Conservation (phyloP, 2,113 vertebrate genomes). For the Cephalophus harveyi region DNA sequence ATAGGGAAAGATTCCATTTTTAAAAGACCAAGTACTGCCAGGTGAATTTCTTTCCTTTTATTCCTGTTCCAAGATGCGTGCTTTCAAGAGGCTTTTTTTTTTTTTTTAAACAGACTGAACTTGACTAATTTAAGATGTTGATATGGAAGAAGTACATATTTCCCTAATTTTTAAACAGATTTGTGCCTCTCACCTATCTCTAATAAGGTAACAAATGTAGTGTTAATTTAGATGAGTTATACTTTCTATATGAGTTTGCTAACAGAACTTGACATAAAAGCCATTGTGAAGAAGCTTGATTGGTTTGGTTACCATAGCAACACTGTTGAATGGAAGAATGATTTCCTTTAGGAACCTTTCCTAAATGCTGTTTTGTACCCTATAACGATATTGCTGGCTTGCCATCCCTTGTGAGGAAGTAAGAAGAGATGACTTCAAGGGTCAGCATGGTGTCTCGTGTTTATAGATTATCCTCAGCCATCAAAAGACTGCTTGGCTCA, state of each 20-base stretch:
- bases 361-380: slow-evolving; percentile 82
- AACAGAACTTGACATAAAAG: slow-evolving; percentile 82
- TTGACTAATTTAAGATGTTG: slow-evolving; percentile 49
- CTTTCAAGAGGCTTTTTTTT: not conserved
- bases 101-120: not conserved
- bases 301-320: slow-evolving; percentile 85
- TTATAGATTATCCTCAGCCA: slow-evolving; percentile 79
- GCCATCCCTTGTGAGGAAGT: slow-evolving; percentile 78
- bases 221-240: slow-evolving; percentile 80
- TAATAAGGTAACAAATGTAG: slow-evolving; percentile 63
- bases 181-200: slow-evolving; percentile 52
- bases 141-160: not conserved
- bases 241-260: slow-evolving; percentile 81
- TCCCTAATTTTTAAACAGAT: slow-evolving; percentile 32
- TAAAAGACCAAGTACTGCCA: not conserved
- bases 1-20: not conserved
- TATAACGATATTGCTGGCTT: slow-evolving; percentile 78
- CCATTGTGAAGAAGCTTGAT: slow-evolving; percentile 80
- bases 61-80: not conserved
- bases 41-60: slow-evolving; percentile 15
- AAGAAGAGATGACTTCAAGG: slow-evolving; percentile 79
- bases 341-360: slow-evolving; percentile 84
- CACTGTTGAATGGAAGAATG: slow-evolving; percentile 78
- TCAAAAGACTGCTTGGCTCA: slow-evolving; percentile 72
- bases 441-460: slow-evolving; percentile 81